These are phyloP conservation scores for Terebella lapidaria DNA, from an alignment of 2,888 invertebrate species.

Conservation along the genomic window DNA sequence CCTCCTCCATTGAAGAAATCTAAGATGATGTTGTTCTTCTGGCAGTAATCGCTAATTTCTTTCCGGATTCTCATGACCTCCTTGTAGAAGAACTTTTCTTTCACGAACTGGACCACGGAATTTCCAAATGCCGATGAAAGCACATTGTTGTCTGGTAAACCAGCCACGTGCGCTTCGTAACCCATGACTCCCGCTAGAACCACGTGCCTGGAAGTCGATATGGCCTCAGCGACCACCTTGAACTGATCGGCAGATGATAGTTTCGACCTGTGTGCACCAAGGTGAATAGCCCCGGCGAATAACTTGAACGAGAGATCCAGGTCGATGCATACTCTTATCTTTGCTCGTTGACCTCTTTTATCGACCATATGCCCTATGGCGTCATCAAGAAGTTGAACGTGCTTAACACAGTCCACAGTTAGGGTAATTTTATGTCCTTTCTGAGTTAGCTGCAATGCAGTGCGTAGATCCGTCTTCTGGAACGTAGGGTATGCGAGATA, in stretches of 20 bases:
- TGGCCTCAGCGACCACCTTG: neutral
- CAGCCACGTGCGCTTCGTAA: conserved; percentile 9
- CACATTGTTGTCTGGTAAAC: conserved; percentile 5
- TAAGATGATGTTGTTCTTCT: neutral
- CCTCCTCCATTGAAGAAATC: conserved; percentile 11
- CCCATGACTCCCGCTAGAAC: conserved; percentile 4
- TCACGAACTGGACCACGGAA: neutral
- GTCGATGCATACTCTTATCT: conserved; percentile 2
- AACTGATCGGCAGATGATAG: neutral
- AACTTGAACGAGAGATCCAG: conserved; percentile 6
- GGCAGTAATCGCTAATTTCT: neutral
- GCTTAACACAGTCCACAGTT: conserved; percentile 3
- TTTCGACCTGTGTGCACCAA: conserved; percentile 7
- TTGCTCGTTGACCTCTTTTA: too few species aligned
- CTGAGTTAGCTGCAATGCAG: neutral
- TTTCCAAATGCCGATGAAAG: neutral
- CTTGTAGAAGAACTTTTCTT: neutral
- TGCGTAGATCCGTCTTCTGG: neutral
- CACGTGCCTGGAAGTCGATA: neutral
- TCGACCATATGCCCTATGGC: neutral
- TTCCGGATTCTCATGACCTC: neutral
- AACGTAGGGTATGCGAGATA: conserved; percentile 11
- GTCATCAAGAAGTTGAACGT: neutral
- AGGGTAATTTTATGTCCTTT: neutral
- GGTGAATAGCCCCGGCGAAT: neutral